phyloP scores from a whole-genome alignment of 2,113 vertebrate species.

The Glaucomys volans region DNA sequence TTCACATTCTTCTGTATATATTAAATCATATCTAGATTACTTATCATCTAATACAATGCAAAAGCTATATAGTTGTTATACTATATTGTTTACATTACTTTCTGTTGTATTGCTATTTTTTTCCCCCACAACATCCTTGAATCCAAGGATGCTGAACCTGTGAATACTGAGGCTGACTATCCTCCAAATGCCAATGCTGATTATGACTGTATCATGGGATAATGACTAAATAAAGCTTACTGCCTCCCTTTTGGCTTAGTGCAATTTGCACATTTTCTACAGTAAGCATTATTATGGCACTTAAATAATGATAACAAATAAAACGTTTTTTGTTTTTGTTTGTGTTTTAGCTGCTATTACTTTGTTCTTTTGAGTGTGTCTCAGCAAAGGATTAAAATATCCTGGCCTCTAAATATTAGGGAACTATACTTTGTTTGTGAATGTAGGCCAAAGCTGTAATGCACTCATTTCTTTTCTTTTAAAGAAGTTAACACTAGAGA shows the following conservation, averaged over 20 bases:
- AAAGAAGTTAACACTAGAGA: background rate
- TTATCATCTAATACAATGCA: background rate
- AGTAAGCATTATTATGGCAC: background rate
- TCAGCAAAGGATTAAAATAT: background rate
- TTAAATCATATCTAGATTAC: background rate
- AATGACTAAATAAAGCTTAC: background rate
- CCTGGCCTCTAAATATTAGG: background rate
- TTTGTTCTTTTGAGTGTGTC: background rate
- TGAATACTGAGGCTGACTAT: background rate
- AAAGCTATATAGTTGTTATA: background rate
- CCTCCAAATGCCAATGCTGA: background rate
- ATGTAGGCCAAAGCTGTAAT: background rate
- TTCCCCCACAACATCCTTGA: background rate
- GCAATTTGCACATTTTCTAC: background rate
- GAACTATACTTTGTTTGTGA: background rate
- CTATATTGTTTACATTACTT: background rate
- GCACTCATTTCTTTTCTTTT: background rate
- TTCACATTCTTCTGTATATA: background rate
- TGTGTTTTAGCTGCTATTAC: background rate
- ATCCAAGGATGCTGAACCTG: background rate
- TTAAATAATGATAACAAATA: conserved; percentile 7
- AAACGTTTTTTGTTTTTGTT: background rate
- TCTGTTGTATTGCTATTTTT: background rate
- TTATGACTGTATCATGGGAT: background rate
- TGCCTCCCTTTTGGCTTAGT: background rate